Evolutionary conservation across 2,888 invertebrate species (phyloP), one percentile per base, ranked within the genome.

Genomic region (Furcula furcula): DNA sequence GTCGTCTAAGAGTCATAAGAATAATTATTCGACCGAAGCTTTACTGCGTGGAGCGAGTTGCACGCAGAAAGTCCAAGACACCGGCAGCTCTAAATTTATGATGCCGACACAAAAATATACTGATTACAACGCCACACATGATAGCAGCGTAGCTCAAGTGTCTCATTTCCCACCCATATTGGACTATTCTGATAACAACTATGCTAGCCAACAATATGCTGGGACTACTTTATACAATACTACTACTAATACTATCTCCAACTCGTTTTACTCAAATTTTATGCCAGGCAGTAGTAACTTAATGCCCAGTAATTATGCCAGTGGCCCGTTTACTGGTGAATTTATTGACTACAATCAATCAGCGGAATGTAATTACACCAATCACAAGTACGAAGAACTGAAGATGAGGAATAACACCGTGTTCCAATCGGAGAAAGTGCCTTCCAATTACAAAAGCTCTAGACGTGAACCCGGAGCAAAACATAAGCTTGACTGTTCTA

Each of bases 401-500:
- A 88, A 87, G 71, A 78, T 84, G 63, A 76, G 80, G 49, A 81
- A 77, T 44, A 87, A 80, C 32, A 46, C 76, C 7, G 63, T 67
- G 29, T 80, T 72, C 40, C 70, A 72, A 40, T 71, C 80, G 34
- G 88, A 87, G 2, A 88, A 85, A 59, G 51, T 66, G 28, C 55
- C 72, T 41, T 46, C 74, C 10, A 68, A 70, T 42, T 84, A 79
- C 45, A 86, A 83, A 49, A 76, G 63, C 45, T 71, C 81, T 0
- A 73, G 82, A 44, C 66, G 84, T 53, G 88, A 88, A 42, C 70
- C 83, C 0, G 66, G 76, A n/a, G 63, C 78, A 1, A 88, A 88
- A 59, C 88, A 88, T 44, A 88, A 88, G 58, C 46, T 87, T 25
- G 88, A 88, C 55, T 87, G 85, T 63, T 76, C 82, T n/a, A 88